phyloP scores from a whole-genome alignment of 2,888 invertebrate species.

The Cacoxenus indagator region DNA sequence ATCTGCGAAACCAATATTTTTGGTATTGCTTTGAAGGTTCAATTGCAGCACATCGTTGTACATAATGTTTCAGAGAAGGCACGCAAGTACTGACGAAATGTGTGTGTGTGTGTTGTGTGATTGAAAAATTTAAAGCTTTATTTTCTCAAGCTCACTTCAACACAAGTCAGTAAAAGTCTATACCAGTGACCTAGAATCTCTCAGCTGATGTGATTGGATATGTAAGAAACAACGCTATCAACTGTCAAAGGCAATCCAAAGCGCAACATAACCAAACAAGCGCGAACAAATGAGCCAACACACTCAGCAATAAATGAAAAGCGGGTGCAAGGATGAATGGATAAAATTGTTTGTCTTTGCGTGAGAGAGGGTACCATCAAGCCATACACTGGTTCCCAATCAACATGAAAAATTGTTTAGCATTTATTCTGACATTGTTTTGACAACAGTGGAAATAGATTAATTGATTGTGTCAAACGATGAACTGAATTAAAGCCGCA shows the following conservation, averaged over 20 bases:
- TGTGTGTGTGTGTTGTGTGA: neutral
- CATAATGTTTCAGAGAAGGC: too few species aligned
- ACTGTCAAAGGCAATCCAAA: slow-evolving; percentile 6
- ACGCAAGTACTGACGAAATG: too few species aligned
- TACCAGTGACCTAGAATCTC: neutral
- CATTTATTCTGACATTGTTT: slow-evolving; percentile 60
- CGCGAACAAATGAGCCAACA: neutral
- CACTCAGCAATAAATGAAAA: neutral
- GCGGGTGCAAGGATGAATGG: neutral
- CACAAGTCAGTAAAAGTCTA: neutral
- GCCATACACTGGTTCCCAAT: slow-evolving; percentile 30
- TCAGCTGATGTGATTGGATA: neutral
- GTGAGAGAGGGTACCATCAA: neutral
- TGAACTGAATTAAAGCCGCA: neutral
- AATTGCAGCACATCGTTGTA: too few species aligned
- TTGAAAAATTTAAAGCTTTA: neutral
- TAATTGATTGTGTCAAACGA: slow-evolving; percentile 48
- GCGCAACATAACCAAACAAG: neutral
- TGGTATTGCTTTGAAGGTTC: too few species aligned
- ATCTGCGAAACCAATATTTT: too few species aligned
- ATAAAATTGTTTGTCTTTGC: neutral
- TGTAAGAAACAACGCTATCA: slow-evolving; percentile 1
- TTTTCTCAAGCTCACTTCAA: neutral
- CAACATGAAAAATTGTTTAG: slow-evolving; percentile 56
- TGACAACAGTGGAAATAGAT: slow-evolving; percentile 48